Evolutionary conservation across 2,113 vertebrate species (phyloP).

Genomic region (Melanocharis versteri): DNA sequence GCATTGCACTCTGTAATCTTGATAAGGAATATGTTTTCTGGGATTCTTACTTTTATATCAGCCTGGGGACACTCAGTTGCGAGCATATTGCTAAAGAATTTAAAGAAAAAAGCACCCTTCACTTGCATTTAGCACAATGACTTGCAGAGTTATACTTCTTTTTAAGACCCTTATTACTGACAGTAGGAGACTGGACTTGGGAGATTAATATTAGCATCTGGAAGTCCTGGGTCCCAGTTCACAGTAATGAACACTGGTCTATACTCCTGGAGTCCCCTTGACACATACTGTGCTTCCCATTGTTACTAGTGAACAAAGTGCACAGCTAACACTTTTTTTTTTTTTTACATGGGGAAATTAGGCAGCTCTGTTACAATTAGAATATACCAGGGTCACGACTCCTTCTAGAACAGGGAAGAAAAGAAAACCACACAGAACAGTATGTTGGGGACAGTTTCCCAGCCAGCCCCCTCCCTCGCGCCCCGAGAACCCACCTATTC

Average conservation of each 20-base stretch:
- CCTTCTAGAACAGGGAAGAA: neutral
- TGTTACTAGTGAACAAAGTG: neutral
- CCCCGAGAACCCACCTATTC: slow-evolving; percentile 62
- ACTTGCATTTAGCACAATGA: neutral
- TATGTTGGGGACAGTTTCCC: neutral
- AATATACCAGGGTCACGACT: neutral
- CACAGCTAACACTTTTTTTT: neutral
- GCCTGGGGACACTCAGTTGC: neutral
- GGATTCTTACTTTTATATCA: neutral
- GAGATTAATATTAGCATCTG: neutral
- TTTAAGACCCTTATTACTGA: neutral
- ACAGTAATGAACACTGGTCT: neutral
- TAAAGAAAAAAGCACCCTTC: neutral
- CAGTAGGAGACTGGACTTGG: neutral
- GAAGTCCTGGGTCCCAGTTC: neutral
- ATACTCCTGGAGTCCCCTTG: neutral
- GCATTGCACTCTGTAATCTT: neutral
- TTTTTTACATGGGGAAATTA: neutral
- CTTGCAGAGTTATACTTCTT: neutral
- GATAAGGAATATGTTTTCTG: neutral
- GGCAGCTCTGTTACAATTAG: neutral
- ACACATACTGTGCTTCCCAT: neutral
- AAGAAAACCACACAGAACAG: neutral
- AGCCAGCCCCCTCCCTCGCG: slow-evolving; percentile 34
- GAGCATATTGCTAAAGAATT: neutral